Evolutionary conservation across 2,113 vertebrate genomes (phyloP).

Genomic region (Ploceus nigricollis): DNA sequence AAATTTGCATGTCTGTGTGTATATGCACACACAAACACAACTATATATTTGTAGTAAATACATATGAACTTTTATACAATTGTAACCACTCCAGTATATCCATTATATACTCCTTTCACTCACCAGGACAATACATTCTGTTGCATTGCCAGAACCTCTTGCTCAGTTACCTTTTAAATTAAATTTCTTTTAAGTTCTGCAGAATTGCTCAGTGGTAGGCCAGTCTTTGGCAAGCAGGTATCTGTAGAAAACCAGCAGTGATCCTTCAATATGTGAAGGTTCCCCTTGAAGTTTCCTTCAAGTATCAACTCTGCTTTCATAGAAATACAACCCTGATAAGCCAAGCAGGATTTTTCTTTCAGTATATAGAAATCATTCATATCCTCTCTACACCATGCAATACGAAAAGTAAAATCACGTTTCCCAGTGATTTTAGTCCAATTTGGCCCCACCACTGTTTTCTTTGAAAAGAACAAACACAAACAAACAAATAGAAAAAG

Average conservation of each 20-base stretch:
- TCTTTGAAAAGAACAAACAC: background rate
- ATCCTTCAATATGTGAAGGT: background rate
- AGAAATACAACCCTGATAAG: background rate
- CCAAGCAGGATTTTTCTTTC: background rate
- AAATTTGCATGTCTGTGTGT: background rate
- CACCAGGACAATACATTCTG: background rate
- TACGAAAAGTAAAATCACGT: background rate
- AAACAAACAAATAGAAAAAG: background rate
- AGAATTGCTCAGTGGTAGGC: background rate
- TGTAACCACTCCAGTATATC: background rate
- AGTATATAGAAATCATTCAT: background rate
- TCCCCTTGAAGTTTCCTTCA: background rate
- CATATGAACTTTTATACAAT: background rate
- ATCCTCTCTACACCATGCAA: background rate
- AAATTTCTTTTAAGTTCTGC: background rate
- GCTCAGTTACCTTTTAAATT: background rate
- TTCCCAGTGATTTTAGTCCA: background rate
- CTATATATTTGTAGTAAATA: constrained; percentile 16
- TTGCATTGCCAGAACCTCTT: background rate
- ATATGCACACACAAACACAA: background rate
- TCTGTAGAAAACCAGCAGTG: background rate
- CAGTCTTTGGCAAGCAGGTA: background rate
- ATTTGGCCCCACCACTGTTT: background rate
- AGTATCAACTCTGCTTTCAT: background rate
- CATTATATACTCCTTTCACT: background rate